Base-by-base conservation (phyloP, 2,888 invertebrate genomes). In the Hydriomena furcata region DNA sequence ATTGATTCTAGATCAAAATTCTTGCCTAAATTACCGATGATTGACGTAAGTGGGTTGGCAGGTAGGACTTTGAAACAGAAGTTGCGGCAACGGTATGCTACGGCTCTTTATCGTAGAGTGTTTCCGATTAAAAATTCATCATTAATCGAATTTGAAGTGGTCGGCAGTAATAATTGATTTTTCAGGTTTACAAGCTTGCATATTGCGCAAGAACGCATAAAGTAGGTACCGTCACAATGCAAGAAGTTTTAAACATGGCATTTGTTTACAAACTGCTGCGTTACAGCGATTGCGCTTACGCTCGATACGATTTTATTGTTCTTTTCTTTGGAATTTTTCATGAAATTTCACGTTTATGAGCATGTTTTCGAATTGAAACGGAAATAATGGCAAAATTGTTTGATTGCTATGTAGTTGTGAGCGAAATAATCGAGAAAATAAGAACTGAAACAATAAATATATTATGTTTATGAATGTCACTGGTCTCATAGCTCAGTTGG, bases 191-290 rank as follows among this genome's bases (percentile, higher is more conserved):
- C 64, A 68, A 65, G 61, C 59, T 37, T 27, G 43, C 17, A 28
- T 40, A 60, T 76, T 76, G 68, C 74, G 68, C 68, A 79, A 79
- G 60, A 58, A 69, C 50, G 65, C 66, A 61, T 63, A 65, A 60
- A 63, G 68, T 72, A 42, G n/a, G n/a, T n/a, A n/a, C n/a, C n/a
- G n/a, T n/a, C 24, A 82, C 81, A 84, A 82, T 83, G 71, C 61
- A 63, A 55, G 68, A 66, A 59, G 68, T 63, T 73, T 74, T 77
- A 79, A 81, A 82, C 82, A 79, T 64, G 58, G 61, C 57, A 34
- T 57, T 60, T 87, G 86, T 88, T 89, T 89, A 84, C 80, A 83
- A 88, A 89, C 80, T 76, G 61, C 77, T 76, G 76, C 80, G 78
- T 81, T 84, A 73, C 76, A 66, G 68, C 74, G 72, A 76, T 79